Evolutionary conservation across 2,113 vertebrate genomes (phyloP), one percentile per base, ranked within the genome.

Genomic region (Arizona elegans): DNA sequence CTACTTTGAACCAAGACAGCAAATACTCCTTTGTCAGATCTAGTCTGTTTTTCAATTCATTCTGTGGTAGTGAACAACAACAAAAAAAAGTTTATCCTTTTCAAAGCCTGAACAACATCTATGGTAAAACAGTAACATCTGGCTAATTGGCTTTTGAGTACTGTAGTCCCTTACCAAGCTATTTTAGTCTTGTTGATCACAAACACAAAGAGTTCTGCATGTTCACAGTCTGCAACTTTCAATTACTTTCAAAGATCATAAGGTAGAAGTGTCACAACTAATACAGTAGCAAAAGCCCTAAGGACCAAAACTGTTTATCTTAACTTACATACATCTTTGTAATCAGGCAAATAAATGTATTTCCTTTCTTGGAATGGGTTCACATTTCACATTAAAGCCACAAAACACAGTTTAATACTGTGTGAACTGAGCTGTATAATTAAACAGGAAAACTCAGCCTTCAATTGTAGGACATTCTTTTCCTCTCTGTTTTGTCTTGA

Each of bases 121-220:
- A 0, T 0, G 1, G 55, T 19, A 55, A 11, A 81, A 13, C 52
- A 38, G 94, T 0, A 92, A 94, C 96, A 92, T 86, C 93, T 94
- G 95, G 96, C 95, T 96, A 96, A 96, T 96, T 96, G 95, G 96
- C 95, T 96, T 93, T 92, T 13, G 93, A 95, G 91, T 95, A 95
- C 89, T 95, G 90, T 23, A 93, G 93, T 93, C 95, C 95, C 96
- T 95, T 2, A 43, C 87, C 54, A 38, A 91, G 87, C 94, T 92
- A 94, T 95, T 95, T 95, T 92, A 65, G 94, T 93, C 94, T 56
- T 55, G 94, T 92, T 94, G 94, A 94, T 94, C 92, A n/a, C 93
- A 94, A 90, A 87, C n/a, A 89, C 1, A 6, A 58, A 90, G 62
- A 11, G 26, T 86, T 90, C 88, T 33, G 92, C 13, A 91, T 86